Percentiles rank a stretch among this genome's conserved stretches.
Conservation (phyloP, 2,113 vertebrate species). For the Seriola aureovittata region DNA sequence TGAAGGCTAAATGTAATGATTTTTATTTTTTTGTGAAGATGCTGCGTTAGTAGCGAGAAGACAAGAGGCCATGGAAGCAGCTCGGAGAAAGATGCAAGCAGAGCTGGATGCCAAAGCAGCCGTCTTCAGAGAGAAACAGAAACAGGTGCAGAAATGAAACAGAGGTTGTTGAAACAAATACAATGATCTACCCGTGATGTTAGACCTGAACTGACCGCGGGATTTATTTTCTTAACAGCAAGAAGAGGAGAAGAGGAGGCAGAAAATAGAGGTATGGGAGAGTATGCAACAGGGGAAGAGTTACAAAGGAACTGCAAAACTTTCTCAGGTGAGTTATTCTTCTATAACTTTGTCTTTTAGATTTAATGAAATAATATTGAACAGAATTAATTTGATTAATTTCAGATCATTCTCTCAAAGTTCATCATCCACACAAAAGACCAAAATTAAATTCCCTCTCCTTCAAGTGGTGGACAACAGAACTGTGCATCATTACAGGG, state of each 20-base stretch:
- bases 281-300: slow-evolving; percentile 92
- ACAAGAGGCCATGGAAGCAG: slow-evolving; percentile 91
- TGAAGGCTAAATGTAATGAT: neutral
- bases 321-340: slow-evolving; percentile 79
- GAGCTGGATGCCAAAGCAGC: slow-evolving; percentile 90
- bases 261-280: slow-evolving; percentile 94
- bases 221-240: slow-evolving; percentile 77
- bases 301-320: slow-evolving; percentile 80
- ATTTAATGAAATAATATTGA: too few relatives aligned
- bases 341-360: too few relatives aligned
- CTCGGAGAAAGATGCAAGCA: slow-evolving; percentile 92
- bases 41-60: slow-evolving; percentile 83
- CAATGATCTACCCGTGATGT: neutral
- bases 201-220: neutral
- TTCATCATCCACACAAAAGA: too few relatives aligned
- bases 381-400: too few relatives aligned
- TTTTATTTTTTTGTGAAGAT: slow-evolving; percentile 77
- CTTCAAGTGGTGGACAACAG: neutral
- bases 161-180: neutral
- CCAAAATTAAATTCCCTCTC: too few relatives aligned
- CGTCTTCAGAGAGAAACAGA: slow-evolving; percentile 91
- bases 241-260: slow-evolving; percentile 91
- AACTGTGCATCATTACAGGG: neutral
- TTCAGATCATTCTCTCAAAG: too few relatives aligned
- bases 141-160: slow-evolving; percentile 78